These are phyloP conservation scores for Acromyrmex charruanus DNA, from an alignment of 1,140 invertebrate genomes.

Conservation along the genomic window DNA sequence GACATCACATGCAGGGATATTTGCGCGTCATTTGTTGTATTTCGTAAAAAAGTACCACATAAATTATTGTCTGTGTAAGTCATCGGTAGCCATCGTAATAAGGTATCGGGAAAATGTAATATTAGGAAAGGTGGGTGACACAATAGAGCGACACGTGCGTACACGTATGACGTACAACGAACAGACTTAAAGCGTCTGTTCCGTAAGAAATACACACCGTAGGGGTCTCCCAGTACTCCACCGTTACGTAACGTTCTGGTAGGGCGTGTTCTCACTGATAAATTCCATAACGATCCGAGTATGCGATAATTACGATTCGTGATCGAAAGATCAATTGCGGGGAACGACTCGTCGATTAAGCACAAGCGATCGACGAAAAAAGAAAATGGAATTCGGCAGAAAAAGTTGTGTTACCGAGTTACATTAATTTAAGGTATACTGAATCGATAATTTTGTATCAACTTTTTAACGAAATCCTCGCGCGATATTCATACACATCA, in stretches of 20 bases:
- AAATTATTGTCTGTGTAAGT: background rate
- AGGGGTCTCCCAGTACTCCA: constrained; percentile 51
- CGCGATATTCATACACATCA: background rate
- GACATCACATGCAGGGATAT: background rate
- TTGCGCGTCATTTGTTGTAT: constrained; percentile 4
- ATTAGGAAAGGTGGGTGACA: constrained; percentile 32
- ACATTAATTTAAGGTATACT: constrained; percentile 21
- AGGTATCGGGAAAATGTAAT: background rate
- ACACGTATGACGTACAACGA: constrained; percentile 50
- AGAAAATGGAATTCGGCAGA: background rate
- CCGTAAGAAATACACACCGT: constrained; percentile 20
- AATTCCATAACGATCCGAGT: constrained; percentile 75
- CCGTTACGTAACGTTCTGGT: constrained; percentile 70
- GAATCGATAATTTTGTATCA: constrained; percentile 21
- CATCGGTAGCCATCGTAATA: background rate
- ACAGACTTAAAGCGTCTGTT: constrained; percentile 30
- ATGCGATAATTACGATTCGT: constrained; percentile 70
- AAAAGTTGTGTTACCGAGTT: background rate
- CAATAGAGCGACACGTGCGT: constrained; percentile 61
- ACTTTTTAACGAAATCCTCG: constrained; percentile 21
- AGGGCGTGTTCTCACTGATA: constrained; percentile 75
- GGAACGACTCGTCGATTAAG: constrained; percentile 55
- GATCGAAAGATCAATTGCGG: constrained; percentile 50
- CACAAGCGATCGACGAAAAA: background rate
- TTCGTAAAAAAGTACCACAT: constrained; percentile 1